Evolutionary conservation across 2,888 invertebrate species (phyloP).

Genomic region (Pristionchus entomophagus): DNA sequence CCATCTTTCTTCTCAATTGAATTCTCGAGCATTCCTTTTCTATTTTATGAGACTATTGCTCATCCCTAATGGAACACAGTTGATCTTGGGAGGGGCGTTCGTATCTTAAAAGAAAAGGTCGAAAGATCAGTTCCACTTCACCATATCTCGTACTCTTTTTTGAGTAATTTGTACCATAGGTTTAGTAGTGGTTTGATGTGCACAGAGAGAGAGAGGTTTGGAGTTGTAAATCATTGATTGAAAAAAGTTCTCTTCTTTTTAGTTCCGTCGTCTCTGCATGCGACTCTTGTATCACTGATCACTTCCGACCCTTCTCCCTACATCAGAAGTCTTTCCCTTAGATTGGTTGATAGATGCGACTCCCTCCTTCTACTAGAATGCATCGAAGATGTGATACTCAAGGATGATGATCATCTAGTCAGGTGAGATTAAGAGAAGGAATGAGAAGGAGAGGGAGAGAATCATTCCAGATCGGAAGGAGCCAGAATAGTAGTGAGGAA

Average conservation of each 20-base stretch:
- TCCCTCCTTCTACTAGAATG: not conserved
- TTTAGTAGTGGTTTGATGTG: not conserved
- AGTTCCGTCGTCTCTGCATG: slow-evolving; percentile 20
- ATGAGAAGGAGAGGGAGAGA: not conserved
- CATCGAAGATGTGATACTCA: not conserved
- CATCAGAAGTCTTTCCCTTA: slow-evolving; percentile 22
- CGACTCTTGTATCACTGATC: not conserved
- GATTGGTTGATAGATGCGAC: not conserved
- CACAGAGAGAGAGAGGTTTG: not conserved
- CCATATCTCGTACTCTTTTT: not conserved
- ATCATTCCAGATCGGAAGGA: not conserved
- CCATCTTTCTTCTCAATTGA: slow-evolving; percentile 6
- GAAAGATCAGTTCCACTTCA: slow-evolving; percentile 3
- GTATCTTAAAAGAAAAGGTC: slow-evolving; percentile 12
- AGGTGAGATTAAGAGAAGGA: slow-evolving; percentile 10
- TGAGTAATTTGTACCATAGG: not conserved
- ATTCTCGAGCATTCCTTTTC: slow-evolving; percentile 19
- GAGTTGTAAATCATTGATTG: not conserved
- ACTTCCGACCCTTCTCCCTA: slow-evolving; percentile 31
- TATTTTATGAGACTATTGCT: slow-evolving; percentile 1
- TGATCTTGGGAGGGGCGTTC: slow-evolving; percentile 15
- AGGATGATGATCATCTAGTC: slow-evolving; percentile 39
- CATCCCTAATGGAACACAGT: slow-evolving; percentile 27
- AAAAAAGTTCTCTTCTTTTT: not conserved
- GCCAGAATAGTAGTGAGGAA: not conserved